Percentiles rank a stretch among this genome's conserved stretches.
These are phyloP conservation scores for Sipunculus nudus DNA, from an alignment of 2,888 invertebrate species.

Conservation along the genomic window DNA sequence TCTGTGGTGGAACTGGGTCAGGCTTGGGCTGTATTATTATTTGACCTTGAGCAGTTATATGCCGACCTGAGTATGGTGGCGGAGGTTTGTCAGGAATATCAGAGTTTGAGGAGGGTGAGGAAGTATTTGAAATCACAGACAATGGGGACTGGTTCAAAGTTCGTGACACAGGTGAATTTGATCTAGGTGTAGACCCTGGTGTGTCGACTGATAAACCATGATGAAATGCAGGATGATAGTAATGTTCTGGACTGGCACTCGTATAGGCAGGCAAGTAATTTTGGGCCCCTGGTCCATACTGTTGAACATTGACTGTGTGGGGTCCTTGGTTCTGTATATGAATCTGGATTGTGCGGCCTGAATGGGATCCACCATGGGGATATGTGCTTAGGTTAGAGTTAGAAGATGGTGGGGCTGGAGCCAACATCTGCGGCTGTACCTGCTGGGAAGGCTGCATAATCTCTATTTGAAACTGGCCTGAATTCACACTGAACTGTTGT, in stretches of 20 bases:
- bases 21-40: too few relatives aligned
- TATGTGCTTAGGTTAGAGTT: too few relatives aligned
- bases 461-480: constrained; percentile 32
- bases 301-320: too few relatives aligned
- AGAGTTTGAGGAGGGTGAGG: constrained; percentile 64
- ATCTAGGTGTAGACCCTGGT: constrained; percentile 53
- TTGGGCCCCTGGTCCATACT: too few relatives aligned
- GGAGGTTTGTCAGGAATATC: constrained; percentile 64
- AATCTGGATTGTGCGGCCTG: constrained; percentile 36
- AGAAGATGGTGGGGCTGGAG: too few relatives aligned
- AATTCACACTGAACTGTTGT: constrained; percentile 46
- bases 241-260: constrained; percentile 4
- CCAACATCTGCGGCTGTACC: too few relatives aligned
- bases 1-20: too few relatives aligned
- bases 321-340: constrained; percentile 29
- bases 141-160: constrained; percentile 63
- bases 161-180: constrained; percentile 61
- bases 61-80: constrained; percentile 58
- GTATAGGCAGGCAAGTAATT: neutral
- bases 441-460: too few relatives aligned
- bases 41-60: too few relatives aligned
- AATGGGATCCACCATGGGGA: too few relatives aligned
- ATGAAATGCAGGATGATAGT: constrained; percentile 3
- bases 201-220: constrained; percentile 41
- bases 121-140: constrained; percentile 60